These are phyloP conservation scores for Mastomys natalensis DNA, from an alignment of 2,113 vertebrate genomes.

Conservation along the genomic window DNA sequence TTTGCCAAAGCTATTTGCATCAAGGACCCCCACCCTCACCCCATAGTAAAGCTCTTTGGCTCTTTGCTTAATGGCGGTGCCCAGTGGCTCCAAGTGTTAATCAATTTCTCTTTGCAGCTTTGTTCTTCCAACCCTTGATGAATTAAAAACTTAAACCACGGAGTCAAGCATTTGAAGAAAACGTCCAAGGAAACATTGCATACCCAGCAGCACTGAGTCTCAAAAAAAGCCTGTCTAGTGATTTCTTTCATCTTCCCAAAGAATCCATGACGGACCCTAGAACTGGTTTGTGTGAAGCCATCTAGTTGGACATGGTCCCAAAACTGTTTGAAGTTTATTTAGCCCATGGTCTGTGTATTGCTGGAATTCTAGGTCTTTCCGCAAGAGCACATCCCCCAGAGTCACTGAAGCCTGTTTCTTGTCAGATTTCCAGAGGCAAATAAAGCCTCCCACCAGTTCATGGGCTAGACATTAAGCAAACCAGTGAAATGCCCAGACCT, in stretches of 20 bases:
- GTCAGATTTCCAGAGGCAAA: constrained; percentile 75
- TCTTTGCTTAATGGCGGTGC: constrained; percentile 79
- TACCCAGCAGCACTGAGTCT: constrained; percentile 47
- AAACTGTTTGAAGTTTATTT: constrained; percentile 81
- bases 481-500: constrained; percentile 61
- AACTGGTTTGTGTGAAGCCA: constrained; percentile 3
- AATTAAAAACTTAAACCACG: constrained; percentile 67
- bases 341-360: constrained; percentile 70
- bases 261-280: background rate
- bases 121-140: background rate
- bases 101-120: constrained; percentile 62
- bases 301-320: constrained; percentile 12
- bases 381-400: constrained; percentile 77
- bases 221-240: constrained; percentile 52
- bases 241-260: constrained; percentile 42
- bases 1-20: constrained; percentile 46
- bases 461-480: constrained; percentile 78
- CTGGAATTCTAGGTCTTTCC: constrained; percentile 82
- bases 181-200: background rate
- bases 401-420: constrained; percentile 80
- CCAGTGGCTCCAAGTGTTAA: constrained; percentile 84
- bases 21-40: background rate
- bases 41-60: constrained; percentile 46
- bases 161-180: constrained; percentile 39
- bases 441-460: constrained; percentile 79